Evolutionary conservation across 2,888 invertebrate species (phyloP).

Genomic region (Parelbella ahira): DNA sequence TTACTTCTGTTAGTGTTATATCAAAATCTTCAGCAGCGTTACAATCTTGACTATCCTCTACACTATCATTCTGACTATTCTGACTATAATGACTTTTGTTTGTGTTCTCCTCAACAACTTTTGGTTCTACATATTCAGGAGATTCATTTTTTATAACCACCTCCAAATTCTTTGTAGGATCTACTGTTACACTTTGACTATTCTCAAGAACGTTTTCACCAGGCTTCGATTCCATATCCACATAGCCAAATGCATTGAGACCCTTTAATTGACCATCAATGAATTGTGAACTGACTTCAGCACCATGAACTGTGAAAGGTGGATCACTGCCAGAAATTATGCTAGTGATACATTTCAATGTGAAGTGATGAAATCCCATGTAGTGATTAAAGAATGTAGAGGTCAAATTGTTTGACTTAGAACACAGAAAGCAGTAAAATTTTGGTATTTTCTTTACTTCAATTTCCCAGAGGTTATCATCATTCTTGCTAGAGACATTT

Average conservation of each 20-base stretch:
- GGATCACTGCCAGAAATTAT: slow-evolving; percentile 58
- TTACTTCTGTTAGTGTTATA: slow-evolving; percentile 63
- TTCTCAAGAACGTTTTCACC: slow-evolving; percentile 9
- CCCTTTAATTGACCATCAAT: slow-evolving; percentile 54
- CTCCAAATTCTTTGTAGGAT: slow-evolving; percentile 40
- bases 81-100: too few relatives aligned
- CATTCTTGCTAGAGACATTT: slow-evolving; percentile 48
- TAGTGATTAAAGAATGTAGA: slow-evolving; percentile 64
- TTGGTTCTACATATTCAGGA: slow-evolving; percentile 33
- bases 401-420: slow-evolving; percentile 48
- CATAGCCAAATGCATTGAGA: slow-evolving; percentile 53
- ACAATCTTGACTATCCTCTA: slow-evolving; percentile 44
- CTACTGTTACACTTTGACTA: slow-evolving; percentile 22
- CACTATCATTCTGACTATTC: slow-evolving; percentile 27
- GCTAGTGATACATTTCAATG: slow-evolving; percentile 64
- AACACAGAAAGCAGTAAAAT: slow-evolving; percentile 61
- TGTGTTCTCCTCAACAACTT: slow-evolving; percentile 27
- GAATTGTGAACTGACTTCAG: slow-evolving; percentile 60
- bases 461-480: slow-evolving; percentile 57
- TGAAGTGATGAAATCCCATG: slow-evolving; percentile 69
- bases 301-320: slow-evolving; percentile 61
- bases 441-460: slow-evolving; percentile 49
- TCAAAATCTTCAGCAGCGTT: slow-evolving; percentile 70
- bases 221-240: slow-evolving; percentile 47
- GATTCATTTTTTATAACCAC: slow-evolving; percentile 45